Evolutionary conservation across 2,113 vertebrate genomes (phyloP).

Genomic region (Cyphomyrus discorhynchus): DNA sequence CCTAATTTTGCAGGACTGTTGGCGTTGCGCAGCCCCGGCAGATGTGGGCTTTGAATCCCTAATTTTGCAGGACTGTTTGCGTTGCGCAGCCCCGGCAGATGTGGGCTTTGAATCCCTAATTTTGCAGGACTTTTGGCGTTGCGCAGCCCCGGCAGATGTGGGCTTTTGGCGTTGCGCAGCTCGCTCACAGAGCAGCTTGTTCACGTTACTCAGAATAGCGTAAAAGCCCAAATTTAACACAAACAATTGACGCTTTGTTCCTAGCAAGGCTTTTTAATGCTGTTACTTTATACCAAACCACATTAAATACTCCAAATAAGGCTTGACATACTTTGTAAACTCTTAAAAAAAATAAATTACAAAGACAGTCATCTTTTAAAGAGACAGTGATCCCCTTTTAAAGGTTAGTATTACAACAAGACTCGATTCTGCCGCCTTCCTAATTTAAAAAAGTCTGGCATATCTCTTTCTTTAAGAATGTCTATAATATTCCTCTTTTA

Average conservation of each 20-base stretch:
- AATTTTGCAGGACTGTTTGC: background rate
- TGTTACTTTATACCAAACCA: slow-evolving; percentile 60
- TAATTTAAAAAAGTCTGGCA: background rate
- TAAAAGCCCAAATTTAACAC: background rate
- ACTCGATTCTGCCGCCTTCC: background rate
- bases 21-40: background rate
- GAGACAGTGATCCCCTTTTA: slow-evolving; percentile 48
- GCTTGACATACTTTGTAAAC: slow-evolving; percentile 48
- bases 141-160: background rate
- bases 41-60: background rate
- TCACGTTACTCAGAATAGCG: background rate
- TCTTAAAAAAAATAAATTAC: slow-evolving; percentile 36
- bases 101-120: background rate
- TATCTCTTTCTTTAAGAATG: background rate
- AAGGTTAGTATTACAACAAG: slow-evolving; percentile 10
- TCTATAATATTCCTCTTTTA: background rate
- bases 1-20: background rate
- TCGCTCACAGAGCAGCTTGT: background rate
- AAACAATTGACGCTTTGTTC: slow-evolving; percentile 24
- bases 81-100: background rate
- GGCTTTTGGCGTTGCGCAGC: background rate
- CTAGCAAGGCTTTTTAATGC: slow-evolving; percentile 63
- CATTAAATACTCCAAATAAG: slow-evolving; percentile 64
- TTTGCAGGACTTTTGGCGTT: fast-evolving
- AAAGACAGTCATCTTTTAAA: slow-evolving; percentile 44